Base-by-base conservation (phyloP, 2,113 vertebrate species). In the Hippopotamus amphibius region DNA sequence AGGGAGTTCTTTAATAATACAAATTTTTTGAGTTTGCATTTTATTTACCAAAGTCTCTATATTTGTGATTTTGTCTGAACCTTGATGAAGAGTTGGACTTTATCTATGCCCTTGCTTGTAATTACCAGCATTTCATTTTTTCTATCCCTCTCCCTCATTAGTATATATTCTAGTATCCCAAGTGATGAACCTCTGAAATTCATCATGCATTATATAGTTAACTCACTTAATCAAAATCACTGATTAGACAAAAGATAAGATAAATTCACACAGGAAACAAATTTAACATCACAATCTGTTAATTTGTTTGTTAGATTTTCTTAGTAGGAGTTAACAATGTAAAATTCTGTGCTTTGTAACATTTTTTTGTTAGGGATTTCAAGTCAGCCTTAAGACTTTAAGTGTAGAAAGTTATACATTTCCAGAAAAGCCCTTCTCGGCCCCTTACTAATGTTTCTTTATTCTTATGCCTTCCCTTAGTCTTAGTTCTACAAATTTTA, bases 281-380 rank as follows among this genome's bases (percentile, higher is more conserved):
- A 85, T 83, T 76, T 59, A 14, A 57, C 50, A 37, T 57, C 53
- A 57, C 12, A 80, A n/a, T 57, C 50, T 26, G 21, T 24, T 57
- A 26, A 80, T 37, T 80, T 80, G 17, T 59, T 69, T 28, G 22
- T 87, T 68, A 57, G 15, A 55, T 48, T 76, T 72, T 4, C 6
- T 95, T 93, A 71, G 7, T 63, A 63, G 5, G 10, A 1, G 13
- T 69, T 84, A 90, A 96, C 68, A 66, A 16, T 84, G 10, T 66
- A 72, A 90, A 53, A 65, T 72, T 4, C 22, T 69, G 2, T 30
- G 46, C 63, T 79, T 79, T 72, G 6, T 66, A 48, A 53, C 6
- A 55, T 37, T 74, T 77, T 87, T 90, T 79, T 37, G 33, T 24
- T 84, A 79, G 24, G 22, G 8, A 85, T 93, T 97, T 88, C 26